Evolutionary conservation across 2,888 invertebrate species (phyloP), one percentile per base, ranked within the genome.

Genomic region (Microctonus hyperodae): DNA sequence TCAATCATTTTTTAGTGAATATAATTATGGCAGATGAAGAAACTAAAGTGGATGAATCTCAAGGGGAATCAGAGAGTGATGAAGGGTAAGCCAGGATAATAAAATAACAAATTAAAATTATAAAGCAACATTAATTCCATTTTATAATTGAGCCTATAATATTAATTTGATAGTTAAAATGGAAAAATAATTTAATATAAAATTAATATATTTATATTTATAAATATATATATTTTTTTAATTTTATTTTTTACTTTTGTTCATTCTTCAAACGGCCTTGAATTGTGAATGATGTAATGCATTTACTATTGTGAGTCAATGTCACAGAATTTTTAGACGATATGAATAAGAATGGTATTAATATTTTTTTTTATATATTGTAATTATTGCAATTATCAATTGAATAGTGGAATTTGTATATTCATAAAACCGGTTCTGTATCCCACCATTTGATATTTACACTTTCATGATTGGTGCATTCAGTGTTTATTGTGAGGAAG

Each of bases 1-100:
- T 55, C 28, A 13, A 56, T 6, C 4, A 55, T 40, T 28, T 0
- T 53, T 51, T 35, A 50, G 1, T 13, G 23, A 40, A 65, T 59
- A 53, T 10, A 9, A 57, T 37, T 16, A 79, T 79, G 78, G 71
- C 75, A 10, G 76, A 76, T 51, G 76, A 77, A 53, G 74, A 75
- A 63, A 69, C 67, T n/a, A 69, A 70, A 25, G 72, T 72, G 25
- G 72, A 72, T n/a, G 72, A 73, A 33, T 23, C 64, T 25, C 67
- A 68, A 16, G 53, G 40, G 68, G 61, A 64, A 40, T 44, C 20
- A 58, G 70, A 72, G 20, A 63, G 64, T 23, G 71, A 69, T 50
- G 77, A 76, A 67, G 79, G 78, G 78, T 78, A 70, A 78, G 77
- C 56, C 2, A 44, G 16, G 1, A 4, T 1, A 16, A 44, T 7